Percentiles rank a stretch among this genome's conserved stretches.
Conservation (phyloP, 2,888 invertebrate species). For the Agrotis ipsilon region DNA sequence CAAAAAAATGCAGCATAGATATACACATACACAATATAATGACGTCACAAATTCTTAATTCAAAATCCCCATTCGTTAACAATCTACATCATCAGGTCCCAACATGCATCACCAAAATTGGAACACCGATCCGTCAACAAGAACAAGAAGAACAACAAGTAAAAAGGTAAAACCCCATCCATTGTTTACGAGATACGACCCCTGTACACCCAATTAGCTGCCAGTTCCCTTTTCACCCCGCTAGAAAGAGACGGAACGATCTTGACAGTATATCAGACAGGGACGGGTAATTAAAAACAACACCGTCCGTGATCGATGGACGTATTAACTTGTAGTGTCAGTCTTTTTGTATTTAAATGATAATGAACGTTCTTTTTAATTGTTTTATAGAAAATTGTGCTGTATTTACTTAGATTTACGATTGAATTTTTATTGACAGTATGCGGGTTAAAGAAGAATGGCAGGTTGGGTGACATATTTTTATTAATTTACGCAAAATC, state of each 20-base stretch:
- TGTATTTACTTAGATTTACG: background rate
- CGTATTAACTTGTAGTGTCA: constrained; percentile 31
- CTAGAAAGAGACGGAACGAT: constrained; percentile 60
- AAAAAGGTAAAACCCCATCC: constrained; percentile 56
- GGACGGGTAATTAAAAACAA: constrained; percentile 69
- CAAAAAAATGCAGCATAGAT: too few relatives aligned
- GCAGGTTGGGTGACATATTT: too few relatives aligned
- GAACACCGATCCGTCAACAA: constrained; percentile 50
- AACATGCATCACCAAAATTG: constrained; percentile 30
- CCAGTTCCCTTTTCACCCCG: constrained; percentile 35
- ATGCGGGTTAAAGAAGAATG: too few relatives aligned
- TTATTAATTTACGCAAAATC: too few relatives aligned
- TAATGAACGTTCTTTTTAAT: constrained; percentile 34
- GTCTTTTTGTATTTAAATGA: constrained; percentile 38
- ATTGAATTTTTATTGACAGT: background rate
- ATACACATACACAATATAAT: background rate
- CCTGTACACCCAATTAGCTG: constrained; percentile 58
- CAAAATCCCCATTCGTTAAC: background rate
- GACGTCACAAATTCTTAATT: constrained; percentile 11
- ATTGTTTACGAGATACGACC: constrained; percentile 55
- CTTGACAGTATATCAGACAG: constrained; percentile 66
- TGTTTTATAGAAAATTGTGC: background rate
- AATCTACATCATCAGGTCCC: constrained; percentile 22
- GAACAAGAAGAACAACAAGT: constrained; percentile 47
- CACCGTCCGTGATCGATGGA: constrained; percentile 65